These are phyloP conservation scores for Porites australiensis DNA, from an alignment of 64 coral and sea anemone species.

Conservation along the genomic window DNA sequence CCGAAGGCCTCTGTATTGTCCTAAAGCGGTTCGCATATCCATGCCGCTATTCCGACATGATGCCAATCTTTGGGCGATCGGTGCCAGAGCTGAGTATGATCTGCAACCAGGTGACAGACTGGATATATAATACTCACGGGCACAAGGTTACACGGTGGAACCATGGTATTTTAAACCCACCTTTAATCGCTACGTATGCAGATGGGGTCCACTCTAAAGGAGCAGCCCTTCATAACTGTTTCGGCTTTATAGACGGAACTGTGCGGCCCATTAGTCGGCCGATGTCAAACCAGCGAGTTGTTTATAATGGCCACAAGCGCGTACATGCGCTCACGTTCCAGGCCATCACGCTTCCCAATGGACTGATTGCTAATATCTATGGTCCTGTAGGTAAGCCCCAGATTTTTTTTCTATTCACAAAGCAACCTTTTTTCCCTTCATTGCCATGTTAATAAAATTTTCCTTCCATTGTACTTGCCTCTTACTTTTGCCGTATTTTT, in stretches of 20 bases:
- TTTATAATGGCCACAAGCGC: constrained; percentile 35
- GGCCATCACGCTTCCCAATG: background rate
- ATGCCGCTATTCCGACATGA: constrained; percentile 21
- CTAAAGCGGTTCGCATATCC: constrained; percentile 10
- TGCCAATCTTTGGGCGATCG: constrained; percentile 5
- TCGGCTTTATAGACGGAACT: constrained; percentile 13
- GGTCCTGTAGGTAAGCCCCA: too few species aligned
- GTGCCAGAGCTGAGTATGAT: constrained; percentile 20
- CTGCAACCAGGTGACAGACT: background rate
- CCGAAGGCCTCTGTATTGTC: background rate
- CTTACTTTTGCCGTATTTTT: constrained; percentile 28
- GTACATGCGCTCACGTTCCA: constrained; percentile 17
- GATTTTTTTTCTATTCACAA: too few species aligned
- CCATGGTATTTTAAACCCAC: background rate
- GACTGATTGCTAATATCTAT: too few species aligned
- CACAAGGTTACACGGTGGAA: background rate
- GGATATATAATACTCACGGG: background rate
- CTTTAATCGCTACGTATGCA: background rate
- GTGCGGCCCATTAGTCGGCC: constrained; percentile 16
- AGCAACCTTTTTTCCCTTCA: too few species aligned
- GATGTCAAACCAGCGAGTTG: background rate
- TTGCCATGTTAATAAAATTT: too few species aligned
- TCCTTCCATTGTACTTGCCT: background rate
- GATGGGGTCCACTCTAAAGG: background rate
- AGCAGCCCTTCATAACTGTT: background rate